These are phyloP conservation scores for Eriocheir sinensis DNA, from an alignment of 1,140 invertebrate species.

Conservation along the genomic window DNA sequence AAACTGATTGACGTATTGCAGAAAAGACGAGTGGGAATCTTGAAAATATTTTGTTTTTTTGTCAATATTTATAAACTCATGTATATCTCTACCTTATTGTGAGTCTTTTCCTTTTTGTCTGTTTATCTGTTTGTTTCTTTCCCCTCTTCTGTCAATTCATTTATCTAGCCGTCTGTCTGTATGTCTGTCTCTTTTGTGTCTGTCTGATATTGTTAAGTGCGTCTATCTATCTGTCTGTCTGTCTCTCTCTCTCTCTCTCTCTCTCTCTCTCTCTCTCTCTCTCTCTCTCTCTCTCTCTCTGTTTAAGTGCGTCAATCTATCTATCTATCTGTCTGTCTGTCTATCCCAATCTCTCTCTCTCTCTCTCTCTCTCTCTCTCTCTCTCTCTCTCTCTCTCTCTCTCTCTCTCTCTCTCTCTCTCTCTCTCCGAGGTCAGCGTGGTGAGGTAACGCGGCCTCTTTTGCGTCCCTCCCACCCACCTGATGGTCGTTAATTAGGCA, in stretches of 20 bases:
- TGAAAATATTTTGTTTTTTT: background rate
- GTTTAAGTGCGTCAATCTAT: background rate
- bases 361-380: background rate
- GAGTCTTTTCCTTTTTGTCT: background rate
- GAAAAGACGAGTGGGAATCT: background rate
- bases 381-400: constrained; percentile 40
- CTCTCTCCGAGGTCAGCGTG: background rate
- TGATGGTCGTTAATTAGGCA: background rate
- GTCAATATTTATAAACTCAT: background rate
- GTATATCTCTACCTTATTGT: background rate
- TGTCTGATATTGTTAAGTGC: background rate
- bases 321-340: background rate
- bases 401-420: constrained; percentile 24
- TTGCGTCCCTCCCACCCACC: background rate
- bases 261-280: background rate
- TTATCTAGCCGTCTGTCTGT: background rate
- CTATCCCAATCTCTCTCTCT: background rate
- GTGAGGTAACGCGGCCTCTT: background rate
- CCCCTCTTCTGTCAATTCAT: background rate
- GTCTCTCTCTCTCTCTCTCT: background rate
- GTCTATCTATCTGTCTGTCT: constrained; percentile 30
- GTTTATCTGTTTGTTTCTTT: background rate
- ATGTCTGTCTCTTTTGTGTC: background rate
- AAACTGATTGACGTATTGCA: background rate
- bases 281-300: background rate